Conservation (phyloP, 2,888 invertebrate genomes). For the Acheta domesticus region DNA sequence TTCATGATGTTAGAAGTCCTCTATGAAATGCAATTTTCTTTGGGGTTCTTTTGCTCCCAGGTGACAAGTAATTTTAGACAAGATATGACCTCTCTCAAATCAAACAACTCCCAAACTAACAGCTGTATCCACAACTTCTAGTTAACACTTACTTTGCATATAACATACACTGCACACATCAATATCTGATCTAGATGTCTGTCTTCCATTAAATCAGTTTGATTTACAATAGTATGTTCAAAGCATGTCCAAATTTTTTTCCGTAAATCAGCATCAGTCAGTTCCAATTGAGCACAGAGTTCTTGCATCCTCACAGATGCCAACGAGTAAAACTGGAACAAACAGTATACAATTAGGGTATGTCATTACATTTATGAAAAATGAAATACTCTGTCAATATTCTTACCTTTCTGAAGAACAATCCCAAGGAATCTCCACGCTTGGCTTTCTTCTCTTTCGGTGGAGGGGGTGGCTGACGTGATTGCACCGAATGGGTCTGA, state of each 20-base stretch:
- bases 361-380: too few species aligned
- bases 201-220: conserved; percentile 82
- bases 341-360: not conserved
- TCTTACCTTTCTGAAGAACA: conserved; percentile 84
- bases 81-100: too few species aligned
- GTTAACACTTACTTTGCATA: conserved; percentile 68
- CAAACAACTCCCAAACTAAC: too few species aligned
- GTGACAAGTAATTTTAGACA: too few species aligned
- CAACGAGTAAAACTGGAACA: conserved; percentile 83
- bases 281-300: conserved; percentile 74
- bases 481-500: conserved; percentile 34
- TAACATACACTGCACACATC: conserved; percentile 96
- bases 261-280: conserved; percentile 67
- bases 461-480: not conserved
- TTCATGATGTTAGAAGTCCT: too few species aligned
- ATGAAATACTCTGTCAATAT: too few species aligned
- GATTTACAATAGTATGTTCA: conserved; percentile 81
- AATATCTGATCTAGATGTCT: conserved; percentile 96
- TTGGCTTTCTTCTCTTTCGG: conserved; percentile 50
- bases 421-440: conserved; percentile 61
- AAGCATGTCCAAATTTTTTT: conserved; percentile 96
- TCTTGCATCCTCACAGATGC: conserved; percentile 89
- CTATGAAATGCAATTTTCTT: too few species aligned
- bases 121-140: too few species aligned
- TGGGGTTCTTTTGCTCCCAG: too few species aligned